Evolutionary conservation across 2,888 invertebrate genomes (phyloP).

Genomic region (Microplitis deprimator): DNA sequence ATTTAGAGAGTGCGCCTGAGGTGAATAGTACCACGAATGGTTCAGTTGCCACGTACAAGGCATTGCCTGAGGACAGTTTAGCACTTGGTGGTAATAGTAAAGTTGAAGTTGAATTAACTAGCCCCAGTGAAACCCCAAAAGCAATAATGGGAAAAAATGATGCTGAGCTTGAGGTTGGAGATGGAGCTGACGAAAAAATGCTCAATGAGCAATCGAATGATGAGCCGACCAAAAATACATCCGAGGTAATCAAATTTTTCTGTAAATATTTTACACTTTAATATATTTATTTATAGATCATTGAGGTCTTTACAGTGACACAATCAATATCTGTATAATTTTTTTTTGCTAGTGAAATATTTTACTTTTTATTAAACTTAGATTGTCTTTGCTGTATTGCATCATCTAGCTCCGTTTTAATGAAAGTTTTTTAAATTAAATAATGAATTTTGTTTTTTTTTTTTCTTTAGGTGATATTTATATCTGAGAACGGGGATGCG

Average conservation of each 20-base stretch:
- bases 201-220: conserved; percentile 64
- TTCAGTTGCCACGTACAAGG: conserved; percentile 60
- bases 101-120: conserved; percentile 11
- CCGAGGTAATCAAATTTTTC: conserved; percentile 58
- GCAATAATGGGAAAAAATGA: conserved; percentile 63
- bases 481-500: conserved; percentile 88
- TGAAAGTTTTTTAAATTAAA: no score
- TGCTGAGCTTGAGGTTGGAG: conserved; percentile 56
- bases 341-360: conserved; percentile 4
- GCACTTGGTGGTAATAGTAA: conserved; percentile 28
- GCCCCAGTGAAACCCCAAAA: neutral
- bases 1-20: conserved; percentile 56
- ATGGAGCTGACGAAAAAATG: conserved; percentile 67
- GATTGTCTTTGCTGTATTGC: neutral
- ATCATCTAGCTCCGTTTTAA: neutral
- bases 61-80: conserved; percentile 59
- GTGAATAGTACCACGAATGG: conserved; percentile 58
- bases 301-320: neutral
- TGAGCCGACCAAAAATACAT: conserved; percentile 57
- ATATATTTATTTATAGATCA: conserved; percentile 3
- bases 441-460: neutral
- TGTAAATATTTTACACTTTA: neutral
- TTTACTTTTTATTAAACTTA: neutral
- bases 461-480: conserved; percentile 79
- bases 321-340: neutral